Base-by-base conservation (phyloP, 2,797 vertebrate genomes). In the Hypotaenidia philippensis region DNA sequence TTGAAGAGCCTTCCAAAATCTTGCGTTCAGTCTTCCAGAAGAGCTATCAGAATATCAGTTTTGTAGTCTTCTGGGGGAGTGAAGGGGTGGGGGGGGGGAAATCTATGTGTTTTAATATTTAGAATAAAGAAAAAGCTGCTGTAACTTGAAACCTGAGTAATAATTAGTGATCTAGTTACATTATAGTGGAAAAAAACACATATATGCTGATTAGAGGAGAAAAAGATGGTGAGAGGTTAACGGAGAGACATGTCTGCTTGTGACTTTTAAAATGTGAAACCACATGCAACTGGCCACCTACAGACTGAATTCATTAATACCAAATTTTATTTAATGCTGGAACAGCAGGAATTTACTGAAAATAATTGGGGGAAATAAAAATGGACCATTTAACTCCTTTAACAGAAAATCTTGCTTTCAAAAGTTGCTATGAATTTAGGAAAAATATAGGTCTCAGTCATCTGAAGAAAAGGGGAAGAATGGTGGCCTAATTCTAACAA, bases 321-420 rank as follows among this genome's bases (percentile, higher is more conserved):
- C 17, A 47, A 47, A 61, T 95, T 93, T 91, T 95, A 89, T 91
- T 94, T 92, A 90, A 90, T 70, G 31, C 38, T 80, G 55, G 19
- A 97, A 64, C 83, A 93, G 85, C 36, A 80, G 47, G 57, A 79
- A 64, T 90, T 77, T 87, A 86, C 56, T 87, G 53, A 92, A 83
- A 83, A 69, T 71, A 89, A 74, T 4, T 56, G 29, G 6, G 5
- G 0, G 0, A 18, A 32, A n/a, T 47, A 72, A 87, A 80, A 76
- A 45, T 5, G 19, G 55, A 32, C 38, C 6, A 32, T 89, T 90
- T 86, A 84, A 65, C 27, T 82, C 16, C 10, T 84, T 83, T 80
- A 27, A 66, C 18, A 63, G 38, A 65, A 83, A 65, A 26, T 45
- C 26, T 83, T 82, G 55, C 16, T 76, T 83, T 61, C 13, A 64